A percentile compares a stretch with the other conserved stretches of the same genome.
phyloP scores from a whole-genome alignment of 2,888 invertebrate genomes.

The Metallyticus violacea region DNA sequence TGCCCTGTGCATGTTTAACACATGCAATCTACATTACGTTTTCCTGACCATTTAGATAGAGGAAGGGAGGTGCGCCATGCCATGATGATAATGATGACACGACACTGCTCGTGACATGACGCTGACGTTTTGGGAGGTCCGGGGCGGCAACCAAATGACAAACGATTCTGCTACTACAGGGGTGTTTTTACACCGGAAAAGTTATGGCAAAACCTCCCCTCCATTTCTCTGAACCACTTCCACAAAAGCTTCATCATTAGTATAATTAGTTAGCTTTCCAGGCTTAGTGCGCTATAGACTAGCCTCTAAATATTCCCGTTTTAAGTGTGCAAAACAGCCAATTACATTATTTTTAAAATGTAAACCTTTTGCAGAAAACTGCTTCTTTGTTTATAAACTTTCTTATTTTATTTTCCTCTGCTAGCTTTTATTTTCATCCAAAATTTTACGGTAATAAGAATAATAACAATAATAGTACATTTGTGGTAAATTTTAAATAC shows the following conservation, averaged over 20 bases:
- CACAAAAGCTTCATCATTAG: background rate
- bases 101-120: background rate
- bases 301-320: too few species aligned
- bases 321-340: too few species aligned
- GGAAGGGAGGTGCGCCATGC: background rate
- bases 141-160: background rate
- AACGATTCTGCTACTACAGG: background rate
- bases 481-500: too few species aligned
- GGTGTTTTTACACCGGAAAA: background rate
- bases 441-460: too few species aligned
- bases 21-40: background rate
- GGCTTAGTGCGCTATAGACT: too few species aligned
- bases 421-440: too few species aligned
- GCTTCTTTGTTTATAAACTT: too few species aligned
- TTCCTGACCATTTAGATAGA: background rate
- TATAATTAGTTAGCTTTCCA: background rate
- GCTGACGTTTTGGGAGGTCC: background rate
- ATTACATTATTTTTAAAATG: too few species aligned
- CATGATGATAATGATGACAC: background rate
- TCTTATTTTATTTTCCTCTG: too few species aligned
- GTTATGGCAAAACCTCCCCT: background rate
- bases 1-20: background rate
- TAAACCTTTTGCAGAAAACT: too few species aligned
- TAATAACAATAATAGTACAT: too few species aligned
- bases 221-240: background rate